A percentile compares a stretch with the other conserved stretches of the same genome.
These are phyloP conservation scores for Margarornis squamiger DNA, from an alignment of 2,797 vertebrate species.

Conservation along the genomic window DNA sequence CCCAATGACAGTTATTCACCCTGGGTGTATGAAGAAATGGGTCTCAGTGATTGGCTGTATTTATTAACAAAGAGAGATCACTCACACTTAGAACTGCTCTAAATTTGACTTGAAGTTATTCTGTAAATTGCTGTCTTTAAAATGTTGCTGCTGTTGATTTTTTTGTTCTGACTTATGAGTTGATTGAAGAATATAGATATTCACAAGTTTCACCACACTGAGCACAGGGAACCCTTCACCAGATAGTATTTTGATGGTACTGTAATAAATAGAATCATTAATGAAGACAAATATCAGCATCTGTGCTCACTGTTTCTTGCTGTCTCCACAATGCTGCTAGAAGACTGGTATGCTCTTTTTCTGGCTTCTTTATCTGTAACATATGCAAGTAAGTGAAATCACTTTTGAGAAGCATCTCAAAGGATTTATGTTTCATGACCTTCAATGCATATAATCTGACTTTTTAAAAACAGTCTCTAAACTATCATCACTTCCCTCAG, in stretches of 20 bases:
- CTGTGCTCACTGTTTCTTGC: neutral
- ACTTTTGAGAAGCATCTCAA: neutral
- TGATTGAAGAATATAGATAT: neutral
- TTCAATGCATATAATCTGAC: neutral
- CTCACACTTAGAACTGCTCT: neutral
- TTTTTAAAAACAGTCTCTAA: neutral
- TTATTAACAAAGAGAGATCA: neutral
- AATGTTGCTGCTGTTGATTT: fast-evolving
- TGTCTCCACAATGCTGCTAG: neutral
- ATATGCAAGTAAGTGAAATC: neutral
- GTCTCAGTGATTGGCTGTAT: neutral
- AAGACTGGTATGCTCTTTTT: neutral
- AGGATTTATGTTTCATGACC: neutral
- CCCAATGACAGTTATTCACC: neutral
- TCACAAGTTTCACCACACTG: neutral
- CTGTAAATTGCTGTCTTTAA: neutral
- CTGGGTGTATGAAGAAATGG: neutral
- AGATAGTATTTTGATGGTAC: neutral
- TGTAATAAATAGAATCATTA: neutral
- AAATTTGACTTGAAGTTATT: neutral
- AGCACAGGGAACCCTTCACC: neutral
- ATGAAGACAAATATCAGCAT: neutral
- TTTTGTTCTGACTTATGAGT: neutral
- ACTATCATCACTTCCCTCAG: neutral
- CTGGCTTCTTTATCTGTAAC: neutral